Evolutionary conservation across 2,113 vertebrate genomes (phyloP).

Genomic region (Apodemus sylvaticus): DNA sequence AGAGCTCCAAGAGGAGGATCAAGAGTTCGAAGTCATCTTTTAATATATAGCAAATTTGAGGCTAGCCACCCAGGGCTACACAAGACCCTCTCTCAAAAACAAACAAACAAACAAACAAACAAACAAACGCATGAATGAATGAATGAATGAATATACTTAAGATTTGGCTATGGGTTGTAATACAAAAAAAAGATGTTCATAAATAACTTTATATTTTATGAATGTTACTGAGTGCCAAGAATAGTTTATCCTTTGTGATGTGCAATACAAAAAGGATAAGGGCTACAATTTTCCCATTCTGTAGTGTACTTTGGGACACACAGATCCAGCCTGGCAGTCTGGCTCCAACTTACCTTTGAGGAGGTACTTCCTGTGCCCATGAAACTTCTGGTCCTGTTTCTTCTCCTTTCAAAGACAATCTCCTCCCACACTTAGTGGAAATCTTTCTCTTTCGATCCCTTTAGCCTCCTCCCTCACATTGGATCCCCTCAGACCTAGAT

Average conservation of each 20-base stretch:
- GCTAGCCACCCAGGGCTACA: too few species aligned
- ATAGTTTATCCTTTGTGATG: not conserved
- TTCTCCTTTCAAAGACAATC: not conserved
- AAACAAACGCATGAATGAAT: not conserved
- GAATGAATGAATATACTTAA: not conserved
- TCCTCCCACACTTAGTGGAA: not conserved
- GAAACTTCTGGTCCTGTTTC: not conserved
- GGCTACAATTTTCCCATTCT: not conserved
- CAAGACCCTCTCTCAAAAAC: not conserved
- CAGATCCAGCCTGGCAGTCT: not conserved
- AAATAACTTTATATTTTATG: not conserved
- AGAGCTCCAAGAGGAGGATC: not conserved
- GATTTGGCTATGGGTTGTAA: not conserved
- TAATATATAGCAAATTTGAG: not conserved
- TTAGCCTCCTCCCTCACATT: not conserved
- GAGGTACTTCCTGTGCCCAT: not conserved
- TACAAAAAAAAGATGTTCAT: not conserved
- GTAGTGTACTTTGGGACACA: not conserved
- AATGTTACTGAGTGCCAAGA: not conserved
- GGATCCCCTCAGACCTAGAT: conserved; percentile 11
- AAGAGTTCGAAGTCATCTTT: not conserved
- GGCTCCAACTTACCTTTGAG: rapidly evolving
- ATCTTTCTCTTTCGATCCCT: not conserved
- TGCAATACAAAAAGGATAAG: not conserved
- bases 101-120: too few species aligned